Percentiles rank a stretch among this genome's conserved stretches.
Conservation (phyloP, 2,888 invertebrate genomes). For the Oegoconia quadripuncta region DNA sequence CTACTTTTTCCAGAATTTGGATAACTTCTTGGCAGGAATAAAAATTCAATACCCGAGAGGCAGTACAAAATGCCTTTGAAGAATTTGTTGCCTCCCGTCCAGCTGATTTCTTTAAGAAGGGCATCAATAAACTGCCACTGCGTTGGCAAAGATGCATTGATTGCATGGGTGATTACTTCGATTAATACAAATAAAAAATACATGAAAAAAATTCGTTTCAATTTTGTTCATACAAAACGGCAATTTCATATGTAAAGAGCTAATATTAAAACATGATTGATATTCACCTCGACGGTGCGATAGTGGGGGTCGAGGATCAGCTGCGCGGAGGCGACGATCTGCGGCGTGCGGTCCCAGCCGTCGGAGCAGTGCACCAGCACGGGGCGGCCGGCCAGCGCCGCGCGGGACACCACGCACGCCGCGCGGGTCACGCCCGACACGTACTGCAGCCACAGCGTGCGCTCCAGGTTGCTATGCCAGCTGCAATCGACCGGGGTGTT, state of each 20-base stretch:
- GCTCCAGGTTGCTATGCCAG: conserved; percentile 93
- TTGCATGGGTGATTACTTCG: too few species aligned
- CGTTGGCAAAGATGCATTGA: too few species aligned
- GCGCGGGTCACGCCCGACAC: conserved; percentile 91
- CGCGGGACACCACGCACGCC: conserved; percentile 88
- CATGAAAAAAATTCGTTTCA: too few species aligned
- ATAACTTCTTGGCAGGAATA: too few species aligned
- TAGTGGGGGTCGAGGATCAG: conserved; percentile 92
- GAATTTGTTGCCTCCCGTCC: too few species aligned
- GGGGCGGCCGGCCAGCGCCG: conserved; percentile 90
- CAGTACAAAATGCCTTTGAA: too few species aligned
- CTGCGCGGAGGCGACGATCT: conserved; percentile 96
- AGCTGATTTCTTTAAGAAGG: too few species aligned
- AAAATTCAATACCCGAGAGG: too few species aligned
- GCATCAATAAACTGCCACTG: too few species aligned
- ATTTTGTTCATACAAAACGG: not conserved
- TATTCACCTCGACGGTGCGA: conserved; percentile 4
- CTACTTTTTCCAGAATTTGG: too few species aligned
- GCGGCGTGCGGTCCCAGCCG: conserved; percentile 99
- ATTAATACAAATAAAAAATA: too few species aligned
- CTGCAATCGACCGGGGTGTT: conserved; percentile 63
- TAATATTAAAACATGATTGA: too few species aligned
- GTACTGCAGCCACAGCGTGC: conserved; percentile 95
- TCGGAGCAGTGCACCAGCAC: conserved; percentile 99
- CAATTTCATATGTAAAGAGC: not conserved